Evolutionary conservation across 1,140 invertebrate genomes (phyloP), one percentile per base, ranked within the genome.

Genomic region (Eriosoma lanigerum): DNA sequence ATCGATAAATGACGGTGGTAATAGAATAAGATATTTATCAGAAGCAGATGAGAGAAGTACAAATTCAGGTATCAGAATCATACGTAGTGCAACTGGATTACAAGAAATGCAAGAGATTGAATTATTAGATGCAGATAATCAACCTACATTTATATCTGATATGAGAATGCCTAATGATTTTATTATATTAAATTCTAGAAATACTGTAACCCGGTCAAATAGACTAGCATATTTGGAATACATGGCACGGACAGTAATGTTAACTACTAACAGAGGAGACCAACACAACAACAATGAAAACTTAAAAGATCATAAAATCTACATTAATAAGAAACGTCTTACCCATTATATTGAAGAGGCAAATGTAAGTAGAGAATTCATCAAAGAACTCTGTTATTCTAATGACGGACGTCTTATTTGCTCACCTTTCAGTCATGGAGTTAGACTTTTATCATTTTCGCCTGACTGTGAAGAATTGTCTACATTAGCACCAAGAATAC

Each of bases 301-400:
- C 0, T 78, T 78, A 15, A 1, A 4, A 4, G 60, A 76, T 29
- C 81, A 82, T 81, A 80, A 75, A 75, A 80, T 80, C 1, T 78
- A 82, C 62, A 89, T 92, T 84, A 96, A 96, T 85, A 86, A 89
- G 5, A 89, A 91, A 2, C 88, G 95, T 50, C 87, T 98, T 26
- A 91, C 94, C 0, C 94, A 96, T 87, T 96, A 91, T 83, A 90
- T 92, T 10, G 90, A 95, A 84, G 95, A 97, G 85, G 93, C 93
- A 0, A 96, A 95, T 85, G 91, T 94, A 19, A 95, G 94, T 1
- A 84, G 86, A 81, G 89, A 89, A 1, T 89, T 88, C 82, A 86
- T 85, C 50, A 84, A 90, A 84, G 96, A 97, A 85, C 86, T 96
- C 13, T 95, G 94, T 84, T 97, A 95, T 85, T 96, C 94, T 0